Conservation (phyloP, 2,113 vertebrate species). For the Pelecanus crispus region DNA sequence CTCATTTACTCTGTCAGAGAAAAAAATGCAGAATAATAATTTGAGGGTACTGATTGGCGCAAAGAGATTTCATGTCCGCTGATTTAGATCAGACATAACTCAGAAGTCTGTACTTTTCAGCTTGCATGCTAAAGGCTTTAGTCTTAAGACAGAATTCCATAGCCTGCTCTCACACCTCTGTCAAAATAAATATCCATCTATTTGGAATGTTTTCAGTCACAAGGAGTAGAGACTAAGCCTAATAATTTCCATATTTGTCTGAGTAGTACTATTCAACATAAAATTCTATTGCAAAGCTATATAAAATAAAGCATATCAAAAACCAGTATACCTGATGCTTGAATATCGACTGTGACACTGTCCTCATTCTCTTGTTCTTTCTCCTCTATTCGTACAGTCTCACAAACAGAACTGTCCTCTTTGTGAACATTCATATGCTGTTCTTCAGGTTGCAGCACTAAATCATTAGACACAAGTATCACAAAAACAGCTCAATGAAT, state of each 20-base stretch:
- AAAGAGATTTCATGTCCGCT: neutral
- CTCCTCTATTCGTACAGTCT: neutral
- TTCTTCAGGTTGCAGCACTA: constrained; percentile 1
- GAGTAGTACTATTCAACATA: neutral
- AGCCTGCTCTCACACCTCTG: neutral
- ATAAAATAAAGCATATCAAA: neutral
- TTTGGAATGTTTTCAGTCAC: neutral
- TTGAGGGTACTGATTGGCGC: neutral
- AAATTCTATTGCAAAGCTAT: neutral
- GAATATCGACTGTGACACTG: constrained; percentile 38
- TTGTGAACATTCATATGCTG: neutral
- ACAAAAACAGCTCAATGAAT: neutral
- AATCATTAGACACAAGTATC: neutral
- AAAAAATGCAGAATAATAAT: neutral
- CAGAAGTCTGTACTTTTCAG: neutral
- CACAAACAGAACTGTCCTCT: constrained; percentile 33
- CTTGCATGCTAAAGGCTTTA: neutral
- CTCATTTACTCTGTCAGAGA: neutral
- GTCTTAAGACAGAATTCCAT: neutral
- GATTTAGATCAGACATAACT: neutral
- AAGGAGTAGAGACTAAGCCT: neutral
- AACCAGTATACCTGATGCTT: constrained; percentile 65
- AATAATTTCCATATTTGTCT: neutral
- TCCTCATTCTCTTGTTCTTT: neutral
- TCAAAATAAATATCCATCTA: neutral